Base-by-base conservation (phyloP, 1,140 invertebrate species). In the Limonius californicus region DNA sequence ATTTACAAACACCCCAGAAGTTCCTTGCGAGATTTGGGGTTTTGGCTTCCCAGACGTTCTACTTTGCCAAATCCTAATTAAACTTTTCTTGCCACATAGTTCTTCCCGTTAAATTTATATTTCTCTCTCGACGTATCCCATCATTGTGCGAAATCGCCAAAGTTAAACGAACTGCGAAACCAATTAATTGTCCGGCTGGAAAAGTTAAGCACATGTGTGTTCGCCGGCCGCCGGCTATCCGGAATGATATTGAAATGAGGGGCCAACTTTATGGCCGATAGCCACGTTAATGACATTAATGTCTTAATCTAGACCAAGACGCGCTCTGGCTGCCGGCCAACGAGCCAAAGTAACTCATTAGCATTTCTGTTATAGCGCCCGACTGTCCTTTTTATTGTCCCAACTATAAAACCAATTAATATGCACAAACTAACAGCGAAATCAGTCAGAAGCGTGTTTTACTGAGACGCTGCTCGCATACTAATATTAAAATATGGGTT, bases 301-400 rank as follows among this genome's bases (percentile, higher is more conserved):
- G 60, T 62, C 60, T 62, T 62, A 62, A 62, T 57, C 60, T 27
- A 42, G 14, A 57, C 55, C 15, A 62, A 62, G 50, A 57, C 47
- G 19, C 54, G 27, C 20, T 32, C 54, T 62, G 60, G 60, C 54
- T 45, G 35, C 39, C 54, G 42, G 60, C 60, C 60, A 62, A 62
- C 54, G 23, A 55, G 18, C 27, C 16, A 50, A 19, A 50, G 14
- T 21, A 27, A 27, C 60, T 62, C 54, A 62, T 62, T 57, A 57
- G 54, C 54, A 62, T 62, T 61, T 61, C 53, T 43, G 56, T 62
- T 56, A 62, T 14, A 55, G 30, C 16, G 32, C 32, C 8, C 42
- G 43, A 30, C 55, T 23, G 11, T 60, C 47, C 20, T 43, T 54
- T 54, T 60, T 60, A 59, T 21, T 59, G 42, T 60, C 18, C 57